Evolutionary conservation across 1,140 invertebrate species (phyloP), one percentile per base, ranked within the genome.

Genomic region (Neodiprion fabricii): DNA sequence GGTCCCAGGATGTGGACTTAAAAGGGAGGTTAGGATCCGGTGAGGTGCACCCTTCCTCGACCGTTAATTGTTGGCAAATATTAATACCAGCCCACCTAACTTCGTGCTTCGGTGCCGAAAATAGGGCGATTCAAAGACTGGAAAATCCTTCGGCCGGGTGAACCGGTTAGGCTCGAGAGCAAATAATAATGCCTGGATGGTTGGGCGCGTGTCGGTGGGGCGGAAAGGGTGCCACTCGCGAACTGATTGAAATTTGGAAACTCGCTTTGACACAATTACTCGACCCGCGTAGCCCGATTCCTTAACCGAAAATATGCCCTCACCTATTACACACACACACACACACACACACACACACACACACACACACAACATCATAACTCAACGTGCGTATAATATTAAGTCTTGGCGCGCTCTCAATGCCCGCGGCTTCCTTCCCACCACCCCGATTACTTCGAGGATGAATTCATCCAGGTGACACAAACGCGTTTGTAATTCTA

Each of bases 111-210:
- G 28, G 28, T 40, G 28, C 28, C 28, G 28, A 78, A 78, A 75
- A 79, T 78, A 75, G 74, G 70, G 67, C 71, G 71, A 81, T 81
- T 82, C 80, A 82, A 80, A 83, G 81, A 83, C 79, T 81, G 78
- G 77, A 80, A 82, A 80, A 81, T 72, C 83, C 78, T 80, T 74
- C 77, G 67, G 66, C 67, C 47, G 82, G 75, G 81, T 84, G 85
- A 86, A 85, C 83, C 80, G 84, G 85, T 87, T 86, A 81, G 82
- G 83, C 85, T 87, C 82, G 84, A 87, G 85, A 87, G 87, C 85
- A 88, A 88, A 87, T 87, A 87, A 86, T 87, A 88, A 88, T 88
- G 87, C 86, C 83, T 87, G 83, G 85, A 88, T 88, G 86, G 79
- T 88, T 88, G 84, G 84, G 82, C 80, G 80, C 76, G 74, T 68